Base-by-base conservation (phyloP, 2,797 vertebrate genomes). In the Prionace glauca region DNA sequence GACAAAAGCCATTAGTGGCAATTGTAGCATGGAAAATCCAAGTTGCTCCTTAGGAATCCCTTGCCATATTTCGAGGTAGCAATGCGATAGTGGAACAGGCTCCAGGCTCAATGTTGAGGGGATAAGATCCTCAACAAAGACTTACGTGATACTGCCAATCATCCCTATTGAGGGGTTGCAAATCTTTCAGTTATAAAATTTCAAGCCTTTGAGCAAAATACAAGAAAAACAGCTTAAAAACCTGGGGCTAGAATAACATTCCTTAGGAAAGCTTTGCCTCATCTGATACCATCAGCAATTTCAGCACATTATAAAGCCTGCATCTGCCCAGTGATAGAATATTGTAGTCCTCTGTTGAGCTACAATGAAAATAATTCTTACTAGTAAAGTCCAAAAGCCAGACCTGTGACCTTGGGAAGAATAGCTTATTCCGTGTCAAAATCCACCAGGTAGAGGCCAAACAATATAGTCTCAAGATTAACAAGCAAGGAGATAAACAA, bases 241-340 rank as follows among this genome's bases (percentile, higher is more conserved):
- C 36, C 81, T 84, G 20, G 81, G 81, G 81, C 81, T 84, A 45
- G 41, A 45, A 84, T 22, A 81, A n/a, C n/a, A 81, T 84, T 84
- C 41, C 1, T 84, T 41, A 45, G 41, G 41, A 84, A 84, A 45
- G 81, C 81, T 84, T 84, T 84, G 81, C 81, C 81, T 45, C 81
- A 84, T 45, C 41, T 45, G 81, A 84, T 84, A 84, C 36, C 81
- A 84, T 84, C 81, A 84, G 81, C 36, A 84, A 84, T 84, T 84
- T 84, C 81, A 84, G 81, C 20, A 7, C 20, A 45, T 84, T 84
- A 45, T 84, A 84, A 84, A 84, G 41, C 41, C 81, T 84, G 81
- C 41, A 84, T 84, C 81, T 84, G 81, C 41, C 41, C 81, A 84
- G 81, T 84, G 81, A 84, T 84, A 41, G 41, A 45, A 84, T 45